Evolutionary conservation across 1,140 invertebrate genomes (phyloP), one percentile per base, ranked within the genome.

Genomic region (Nixonia krombeini): DNA sequence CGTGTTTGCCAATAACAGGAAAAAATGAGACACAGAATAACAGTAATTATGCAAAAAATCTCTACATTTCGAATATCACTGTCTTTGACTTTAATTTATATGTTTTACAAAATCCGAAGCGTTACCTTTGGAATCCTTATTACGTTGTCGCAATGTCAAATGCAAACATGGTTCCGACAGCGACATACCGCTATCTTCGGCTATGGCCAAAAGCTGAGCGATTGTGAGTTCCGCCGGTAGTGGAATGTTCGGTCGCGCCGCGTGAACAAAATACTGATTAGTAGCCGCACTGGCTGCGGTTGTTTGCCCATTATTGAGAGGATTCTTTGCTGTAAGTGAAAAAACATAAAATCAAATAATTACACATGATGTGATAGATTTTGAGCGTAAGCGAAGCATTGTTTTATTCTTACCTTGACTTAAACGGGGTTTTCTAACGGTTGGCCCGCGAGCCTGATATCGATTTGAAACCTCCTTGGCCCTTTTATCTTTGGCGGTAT

Each of bases 401-500:
- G 18, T 25, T 44, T 50, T 8, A 5, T 33, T n/a, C n/a, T 37
- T 74, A 80, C 81, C 80, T 52, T 72, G 44, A 64, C 72, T 80
- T 40, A 75, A 64, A 44, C 79, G 77, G 9, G 70, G 18, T 58
- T 78, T 84, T 58, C 78, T 66, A 4, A 81, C 47, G 18, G 77
- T 64, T 4, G 84, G 80, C 15, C 72, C 74, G 41, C 80, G 78
- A 12, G 75, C 78, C 59, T 85, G 81, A 1, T 81, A 80, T 21
- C 81, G 79, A 72, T 91, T 91, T 63, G 91, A 91, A 1, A 88
- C 90, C 77, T 93, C 91, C 72, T 93, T 94, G 17, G 90, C 87
- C 31, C 93, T 88, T 82, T 95, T 95, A 78, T 94, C 93, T 82
- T 93, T 93, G 26, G 92, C 92, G 2, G 91, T 92, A 50, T 91